These are phyloP conservation scores for Apocheima hispidaria DNA, from an alignment of 2,888 invertebrate genomes.

Conservation along the genomic window DNA sequence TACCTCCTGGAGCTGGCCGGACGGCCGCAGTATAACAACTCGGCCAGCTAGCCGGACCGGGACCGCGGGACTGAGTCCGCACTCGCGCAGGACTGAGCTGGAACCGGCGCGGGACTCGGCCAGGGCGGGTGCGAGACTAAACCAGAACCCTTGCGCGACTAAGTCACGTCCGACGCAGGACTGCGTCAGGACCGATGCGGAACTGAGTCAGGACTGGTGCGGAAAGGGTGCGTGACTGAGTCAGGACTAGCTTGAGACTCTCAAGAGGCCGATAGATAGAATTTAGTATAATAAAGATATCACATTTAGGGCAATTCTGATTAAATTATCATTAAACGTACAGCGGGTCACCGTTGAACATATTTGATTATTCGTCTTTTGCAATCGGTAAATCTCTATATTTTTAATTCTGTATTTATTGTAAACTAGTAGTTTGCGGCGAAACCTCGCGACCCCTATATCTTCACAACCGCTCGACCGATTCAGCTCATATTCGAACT, in stretches of 20 bases:
- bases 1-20: conserved; percentile 96
- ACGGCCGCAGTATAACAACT: conserved; percentile 91
- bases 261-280: not conserved
- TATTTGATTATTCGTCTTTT: no score
- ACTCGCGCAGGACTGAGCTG: not conserved
- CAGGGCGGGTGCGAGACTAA: not conserved
- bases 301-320: not conserved
- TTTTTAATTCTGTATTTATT: no score
- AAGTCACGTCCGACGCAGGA: not conserved
- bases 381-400: no score
- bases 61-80: not conserved
- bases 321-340: no score
- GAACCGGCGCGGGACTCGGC: not conserved
- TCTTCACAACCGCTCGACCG: no score
- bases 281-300: not conserved
- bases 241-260: not conserved
- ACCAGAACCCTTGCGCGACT: not conserved
- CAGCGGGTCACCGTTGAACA: no score
- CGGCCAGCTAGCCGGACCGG: conserved; percentile 76
- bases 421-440: no score
- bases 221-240: not conserved
- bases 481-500: no score
- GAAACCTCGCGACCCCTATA: no score
- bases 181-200: not conserved
- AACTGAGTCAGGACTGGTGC: not conserved